A percentile compares a stretch with the other conserved stretches of the same genome.
Conservation (phyloP, 2,113 vertebrate genomes). For the Pogonocichla stellata region DNA sequence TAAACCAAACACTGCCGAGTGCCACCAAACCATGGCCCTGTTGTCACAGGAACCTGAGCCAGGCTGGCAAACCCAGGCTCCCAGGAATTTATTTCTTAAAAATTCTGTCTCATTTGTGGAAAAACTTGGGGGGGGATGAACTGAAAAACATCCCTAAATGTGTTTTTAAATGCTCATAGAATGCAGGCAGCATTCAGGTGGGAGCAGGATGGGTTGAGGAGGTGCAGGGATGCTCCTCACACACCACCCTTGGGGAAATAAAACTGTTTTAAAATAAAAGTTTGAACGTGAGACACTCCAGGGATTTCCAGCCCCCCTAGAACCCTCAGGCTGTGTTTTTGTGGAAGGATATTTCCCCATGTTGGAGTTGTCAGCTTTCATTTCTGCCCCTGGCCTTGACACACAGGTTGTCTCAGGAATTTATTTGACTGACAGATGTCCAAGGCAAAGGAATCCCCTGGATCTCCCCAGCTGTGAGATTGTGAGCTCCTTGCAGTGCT, state of each 20-base stretch:
- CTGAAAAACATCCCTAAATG: neutral
- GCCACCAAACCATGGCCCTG: neutral
- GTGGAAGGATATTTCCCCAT: neutral
- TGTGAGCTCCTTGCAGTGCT: neutral
- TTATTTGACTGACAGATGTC: neutral
- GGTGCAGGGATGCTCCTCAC: neutral
- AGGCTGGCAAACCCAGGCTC: neutral
- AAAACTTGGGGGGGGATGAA: accelerated
- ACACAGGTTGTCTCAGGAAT: neutral
- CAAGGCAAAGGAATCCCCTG: neutral
- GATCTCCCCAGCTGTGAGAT: neutral
- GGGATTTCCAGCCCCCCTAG: neutral
- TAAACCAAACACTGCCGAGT: neutral
- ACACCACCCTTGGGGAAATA: neutral
- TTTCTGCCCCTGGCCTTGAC: neutral
- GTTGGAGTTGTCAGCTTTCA: neutral
- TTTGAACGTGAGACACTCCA: neutral
- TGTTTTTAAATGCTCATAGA: accelerated
- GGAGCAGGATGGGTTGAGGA: neutral
- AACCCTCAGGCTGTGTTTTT: neutral
- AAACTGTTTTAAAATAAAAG: neutral
- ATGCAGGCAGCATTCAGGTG: no score
- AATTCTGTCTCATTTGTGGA: accelerated
- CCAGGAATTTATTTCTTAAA: neutral
- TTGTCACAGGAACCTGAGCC: neutral